Conservation (phyloP, 2,113 vertebrate genomes). For the Mastomys coucha region DNA sequence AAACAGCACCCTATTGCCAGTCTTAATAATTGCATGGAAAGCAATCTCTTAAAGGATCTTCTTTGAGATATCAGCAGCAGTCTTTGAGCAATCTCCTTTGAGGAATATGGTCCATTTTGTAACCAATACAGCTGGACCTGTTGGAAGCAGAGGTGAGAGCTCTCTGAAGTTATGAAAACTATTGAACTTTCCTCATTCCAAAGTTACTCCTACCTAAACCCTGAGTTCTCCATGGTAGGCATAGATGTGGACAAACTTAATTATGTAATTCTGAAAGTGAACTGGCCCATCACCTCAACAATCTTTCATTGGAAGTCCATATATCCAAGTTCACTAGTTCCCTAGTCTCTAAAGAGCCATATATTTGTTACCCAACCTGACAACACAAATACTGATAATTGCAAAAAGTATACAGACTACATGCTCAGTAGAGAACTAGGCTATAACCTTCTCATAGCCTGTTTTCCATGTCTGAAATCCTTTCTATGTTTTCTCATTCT, state of each 20-base stretch:
- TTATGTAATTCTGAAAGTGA: neutral
- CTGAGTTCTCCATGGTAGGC: too few species aligned
- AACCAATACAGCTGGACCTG: neutral
- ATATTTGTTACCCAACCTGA: neutral
- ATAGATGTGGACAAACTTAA: neutral
- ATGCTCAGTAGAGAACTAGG: neutral
- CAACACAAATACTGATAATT: neutral
- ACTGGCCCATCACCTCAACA: neutral
- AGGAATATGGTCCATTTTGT: neutral
- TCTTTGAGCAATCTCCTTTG: neutral
- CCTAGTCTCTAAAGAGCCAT: neutral
- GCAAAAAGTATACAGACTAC: neutral
- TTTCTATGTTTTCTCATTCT: neutral
- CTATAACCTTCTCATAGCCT: neutral
- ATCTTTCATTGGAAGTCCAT: neutral
- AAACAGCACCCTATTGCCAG: neutral
- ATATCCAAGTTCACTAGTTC: neutral
- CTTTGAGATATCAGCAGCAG: neutral
- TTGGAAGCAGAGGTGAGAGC: rapidly evolving
- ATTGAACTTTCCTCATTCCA: neutral
- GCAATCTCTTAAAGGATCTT: neutral
- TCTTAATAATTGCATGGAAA: neutral
- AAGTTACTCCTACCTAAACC: neutral
- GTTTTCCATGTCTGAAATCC: too few species aligned
- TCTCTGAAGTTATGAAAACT: neutral